These are phyloP conservation scores for Tetramorium parvispinum DNA, from an alignment of 1,140 invertebrate genomes.

Conservation along the genomic window DNA sequence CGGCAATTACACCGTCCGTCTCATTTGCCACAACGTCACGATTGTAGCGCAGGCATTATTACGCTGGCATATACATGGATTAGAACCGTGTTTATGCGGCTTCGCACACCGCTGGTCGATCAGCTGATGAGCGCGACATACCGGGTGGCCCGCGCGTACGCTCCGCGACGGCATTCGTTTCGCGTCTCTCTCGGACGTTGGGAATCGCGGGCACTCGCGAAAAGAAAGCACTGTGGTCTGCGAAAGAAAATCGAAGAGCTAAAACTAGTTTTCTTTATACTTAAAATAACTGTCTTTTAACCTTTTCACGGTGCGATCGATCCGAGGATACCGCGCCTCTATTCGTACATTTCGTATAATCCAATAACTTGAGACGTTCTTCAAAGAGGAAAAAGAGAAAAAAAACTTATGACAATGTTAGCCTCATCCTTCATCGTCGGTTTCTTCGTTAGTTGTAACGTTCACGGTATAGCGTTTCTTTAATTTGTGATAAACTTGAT, in stretches of 20 bases:
- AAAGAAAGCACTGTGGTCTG: neutral
- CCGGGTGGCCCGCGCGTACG: neutral
- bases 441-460: too few species aligned
- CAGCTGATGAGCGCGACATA: slow-evolving; percentile 31
- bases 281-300: slow-evolving; percentile 31
- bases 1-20: slow-evolving; percentile 37
- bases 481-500: too few species aligned
- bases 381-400: neutral
- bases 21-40: slow-evolving; percentile 26
- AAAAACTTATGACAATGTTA: neutral
- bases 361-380: neutral
- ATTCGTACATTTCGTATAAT: neutral
- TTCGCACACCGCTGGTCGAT: slow-evolving; percentile 9
- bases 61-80: neutral
- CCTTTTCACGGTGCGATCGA: neutral
- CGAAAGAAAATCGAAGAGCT: slow-evolving; percentile 10
- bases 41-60: neutral
- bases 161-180: neutral
- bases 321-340: neutral
- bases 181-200: neutral
- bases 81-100: slow-evolving; percentile 12
- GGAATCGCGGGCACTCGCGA: neutral
- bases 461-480: too few species aligned
- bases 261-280: neutral
- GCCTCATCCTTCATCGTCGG: too few species aligned